Evolutionary conservation across 2,888 invertebrate genomes (phyloP).

Genomic region (Drosophila atripex): DNA sequence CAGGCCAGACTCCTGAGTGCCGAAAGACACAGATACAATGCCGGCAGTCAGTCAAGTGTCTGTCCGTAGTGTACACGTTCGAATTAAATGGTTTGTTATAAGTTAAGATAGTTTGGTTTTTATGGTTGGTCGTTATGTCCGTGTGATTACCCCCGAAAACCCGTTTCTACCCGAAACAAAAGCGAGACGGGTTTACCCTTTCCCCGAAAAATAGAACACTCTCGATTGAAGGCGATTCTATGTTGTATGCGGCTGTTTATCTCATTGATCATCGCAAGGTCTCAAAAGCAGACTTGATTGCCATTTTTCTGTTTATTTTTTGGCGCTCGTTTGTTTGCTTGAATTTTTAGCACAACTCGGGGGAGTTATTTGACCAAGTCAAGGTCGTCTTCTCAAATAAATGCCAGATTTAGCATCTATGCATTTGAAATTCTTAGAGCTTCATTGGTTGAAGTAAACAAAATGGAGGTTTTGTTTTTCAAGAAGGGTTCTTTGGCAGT

Average conservation of each 20-base stretch:
- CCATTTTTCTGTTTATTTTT: slow-evolving; percentile 35
- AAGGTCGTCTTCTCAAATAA: slow-evolving; percentile 44
- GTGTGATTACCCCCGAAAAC: slow-evolving; percentile 20
- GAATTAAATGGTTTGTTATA: slow-evolving; percentile 41
- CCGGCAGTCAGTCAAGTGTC: neutral
- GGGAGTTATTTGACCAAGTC: slow-evolving; percentile 42
- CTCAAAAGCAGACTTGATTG: slow-evolving; percentile 24
- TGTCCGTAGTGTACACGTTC: slow-evolving; percentile 29
- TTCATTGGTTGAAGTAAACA: neutral
- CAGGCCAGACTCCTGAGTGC: slow-evolving; percentile 17
- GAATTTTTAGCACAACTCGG: slow-evolving; percentile 39
- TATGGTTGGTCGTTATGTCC: slow-evolving; percentile 15
- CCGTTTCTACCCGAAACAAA: slow-evolving; percentile 27
- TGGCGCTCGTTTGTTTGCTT: slow-evolving; percentile 38
- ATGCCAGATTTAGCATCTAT: slow-evolving; percentile 41
- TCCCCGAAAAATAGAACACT: slow-evolving; percentile 46
- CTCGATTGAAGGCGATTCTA: slow-evolving; percentile 30
- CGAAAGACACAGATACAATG: slow-evolving; percentile 33
- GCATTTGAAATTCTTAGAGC: slow-evolving; percentile 2
- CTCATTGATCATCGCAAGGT: slow-evolving; percentile 37
- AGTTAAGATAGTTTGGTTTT: slow-evolving; percentile 28
- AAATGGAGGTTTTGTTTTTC: neutral
- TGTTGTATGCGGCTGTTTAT: slow-evolving; percentile 7
- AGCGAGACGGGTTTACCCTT: slow-evolving; percentile 28
- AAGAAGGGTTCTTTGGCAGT: neutral